Percentiles rank a stretch among this genome's conserved stretches.
phyloP scores from a whole-genome alignment of 1,140 invertebrate species.

The Drosophila tropicalis region DNA sequence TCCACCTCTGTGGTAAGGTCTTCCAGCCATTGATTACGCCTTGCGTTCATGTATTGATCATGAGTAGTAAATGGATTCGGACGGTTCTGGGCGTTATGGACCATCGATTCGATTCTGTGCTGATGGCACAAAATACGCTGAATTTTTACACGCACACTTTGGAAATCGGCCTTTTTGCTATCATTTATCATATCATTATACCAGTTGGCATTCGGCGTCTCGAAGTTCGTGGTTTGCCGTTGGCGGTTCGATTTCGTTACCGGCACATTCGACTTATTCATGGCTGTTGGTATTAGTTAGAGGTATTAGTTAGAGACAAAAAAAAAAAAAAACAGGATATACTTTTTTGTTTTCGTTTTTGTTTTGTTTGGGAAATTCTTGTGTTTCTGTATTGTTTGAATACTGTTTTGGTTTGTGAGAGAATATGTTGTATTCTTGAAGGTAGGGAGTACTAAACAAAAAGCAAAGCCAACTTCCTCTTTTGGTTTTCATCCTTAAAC shows the following conservation, averaged over 20 bases:
- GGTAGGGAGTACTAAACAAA: too few relatives aligned
- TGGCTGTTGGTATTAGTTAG: background rate
- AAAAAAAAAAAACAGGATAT: background rate
- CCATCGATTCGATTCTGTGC: background rate
- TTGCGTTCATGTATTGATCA: background rate
- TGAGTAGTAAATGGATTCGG: background rate
- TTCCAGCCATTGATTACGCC: background rate
- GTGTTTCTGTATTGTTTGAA: background rate
- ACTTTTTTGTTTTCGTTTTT: background rate
- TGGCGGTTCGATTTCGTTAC: too few relatives aligned
- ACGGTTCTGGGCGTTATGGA: background rate
- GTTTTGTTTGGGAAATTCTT: background rate
- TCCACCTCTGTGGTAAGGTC: background rate
- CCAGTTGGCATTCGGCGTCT: background rate
- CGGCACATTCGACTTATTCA: too few relatives aligned
- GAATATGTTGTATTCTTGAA: too few relatives aligned
- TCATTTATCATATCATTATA: background rate
- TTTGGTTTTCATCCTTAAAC: background rate
- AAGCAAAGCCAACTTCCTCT: too few relatives aligned
- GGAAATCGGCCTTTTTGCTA: background rate
- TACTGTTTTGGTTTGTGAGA: too few relatives aligned
- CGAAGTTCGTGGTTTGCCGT: background rate
- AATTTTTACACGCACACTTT: background rate
- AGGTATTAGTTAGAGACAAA: background rate
- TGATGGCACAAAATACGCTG: background rate